phyloP scores from a whole-genome alignment of 2,797 vertebrate genomes.

The Remorina albescens region DNA sequence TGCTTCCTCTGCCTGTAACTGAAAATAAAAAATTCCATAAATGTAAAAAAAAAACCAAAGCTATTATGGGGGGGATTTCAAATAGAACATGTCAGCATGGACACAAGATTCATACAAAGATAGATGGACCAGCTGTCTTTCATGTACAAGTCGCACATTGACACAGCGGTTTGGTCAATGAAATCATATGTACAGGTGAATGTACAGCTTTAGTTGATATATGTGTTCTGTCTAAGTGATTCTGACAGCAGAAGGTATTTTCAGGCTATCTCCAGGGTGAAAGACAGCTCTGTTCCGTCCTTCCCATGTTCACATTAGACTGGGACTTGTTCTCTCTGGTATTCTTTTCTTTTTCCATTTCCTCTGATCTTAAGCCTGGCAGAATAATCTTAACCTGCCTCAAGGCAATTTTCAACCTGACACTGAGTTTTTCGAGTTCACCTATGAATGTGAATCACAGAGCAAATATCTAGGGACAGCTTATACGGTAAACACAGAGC shows the following conservation, averaged over 20 bases:
- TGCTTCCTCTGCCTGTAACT: constrained; percentile 4
- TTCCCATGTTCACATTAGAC: constrained; percentile 75
- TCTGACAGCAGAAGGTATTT: constrained; percentile 65
- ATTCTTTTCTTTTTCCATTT: constrained; percentile 74
- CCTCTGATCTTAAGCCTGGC: constrained; percentile 77
- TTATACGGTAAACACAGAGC: constrained; percentile 33
- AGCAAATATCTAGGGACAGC: constrained; percentile 65
- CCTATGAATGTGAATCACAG: constrained; percentile 72
- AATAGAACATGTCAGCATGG: not conserved
- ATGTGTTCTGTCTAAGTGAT: constrained; percentile 57
- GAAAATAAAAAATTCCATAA: not conserved
- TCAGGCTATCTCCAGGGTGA: constrained; percentile 61
- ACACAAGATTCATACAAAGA: not conserved
- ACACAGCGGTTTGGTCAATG: not conserved
- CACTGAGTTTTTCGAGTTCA: constrained; percentile 67
- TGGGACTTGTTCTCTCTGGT: constrained; percentile 69
- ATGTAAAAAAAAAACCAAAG: not conserved
- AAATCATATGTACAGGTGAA: constrained; percentile 9
- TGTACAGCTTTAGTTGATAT: constrained; percentile 12
- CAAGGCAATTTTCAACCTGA: constrained; percentile 77
- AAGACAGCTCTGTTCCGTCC: constrained; percentile 67
- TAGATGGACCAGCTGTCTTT: constrained; percentile 1
- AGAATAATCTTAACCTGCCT: constrained; percentile 77
- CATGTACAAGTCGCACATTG: not conserved
- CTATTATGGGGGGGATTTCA: not conserved